These are phyloP conservation scores for Chrysolina americana DNA, from an alignment of 2,888 invertebrate genomes.

Conservation along the genomic window DNA sequence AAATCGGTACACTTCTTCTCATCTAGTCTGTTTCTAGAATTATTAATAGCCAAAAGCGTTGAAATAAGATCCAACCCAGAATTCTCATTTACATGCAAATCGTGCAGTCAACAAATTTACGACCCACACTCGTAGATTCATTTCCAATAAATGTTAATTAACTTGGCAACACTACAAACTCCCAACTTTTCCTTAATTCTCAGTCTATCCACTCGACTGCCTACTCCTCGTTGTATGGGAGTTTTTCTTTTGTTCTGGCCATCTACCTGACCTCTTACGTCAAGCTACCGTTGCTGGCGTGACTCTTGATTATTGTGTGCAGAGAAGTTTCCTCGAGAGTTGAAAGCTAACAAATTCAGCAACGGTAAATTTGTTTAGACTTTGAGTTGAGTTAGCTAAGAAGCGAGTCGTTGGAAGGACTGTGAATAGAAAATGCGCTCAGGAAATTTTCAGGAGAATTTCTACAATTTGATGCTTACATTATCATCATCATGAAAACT, in stretches of 20 bases:
- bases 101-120: background rate
- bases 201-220: constrained; percentile 2
- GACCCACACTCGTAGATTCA: background rate
- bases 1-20: too few relatives aligned
- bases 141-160: constrained; percentile 5
- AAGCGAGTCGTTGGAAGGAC: background rate
- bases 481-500: background rate
- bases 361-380: constrained; percentile 10
- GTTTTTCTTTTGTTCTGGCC: constrained; percentile 17
- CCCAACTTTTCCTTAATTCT: constrained; percentile 10
- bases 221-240: background rate
- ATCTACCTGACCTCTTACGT: constrained; percentile 8
- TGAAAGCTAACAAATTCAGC: constrained; percentile 2
- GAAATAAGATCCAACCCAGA: background rate
- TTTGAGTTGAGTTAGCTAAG: background rate
- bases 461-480: background rate
- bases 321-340: constrained; percentile 3
- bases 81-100: constrained; percentile 2
- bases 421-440: background rate
- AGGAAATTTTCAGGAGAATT: background rate
- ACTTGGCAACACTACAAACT: background rate
- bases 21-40: background rate
- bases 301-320: constrained; percentile 16
- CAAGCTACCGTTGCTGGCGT: constrained; percentile 1
- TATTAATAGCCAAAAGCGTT: background rate